Evolutionary conservation across 2,797 vertebrate genomes (phyloP).

Genomic region (Centroberyx gerrardi): DNA sequence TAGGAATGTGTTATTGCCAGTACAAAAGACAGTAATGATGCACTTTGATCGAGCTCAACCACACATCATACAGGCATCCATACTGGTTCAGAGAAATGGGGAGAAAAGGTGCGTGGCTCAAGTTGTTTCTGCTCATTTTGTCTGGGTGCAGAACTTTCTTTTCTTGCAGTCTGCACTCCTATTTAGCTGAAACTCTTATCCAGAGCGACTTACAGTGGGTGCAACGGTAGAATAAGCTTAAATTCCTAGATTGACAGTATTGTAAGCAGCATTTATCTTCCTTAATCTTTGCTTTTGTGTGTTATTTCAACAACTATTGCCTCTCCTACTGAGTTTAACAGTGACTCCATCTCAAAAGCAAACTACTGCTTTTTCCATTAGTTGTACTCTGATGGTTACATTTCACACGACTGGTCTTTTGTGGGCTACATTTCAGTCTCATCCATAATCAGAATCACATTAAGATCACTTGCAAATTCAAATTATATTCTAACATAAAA

Average conservation of each 20-base stretch:
- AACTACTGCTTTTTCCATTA: neutral
- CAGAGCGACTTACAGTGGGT: constrained; percentile 3
- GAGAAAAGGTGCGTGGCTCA: constrained; percentile 11
- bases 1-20: constrained; percentile 60
- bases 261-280: constrained; percentile 28
- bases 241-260: constrained; percentile 24
- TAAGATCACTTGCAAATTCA: neutral
- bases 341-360: neutral
- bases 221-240: constrained; percentile 38
- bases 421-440: constrained; percentile 1
- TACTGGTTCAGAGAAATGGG: constrained; percentile 37
- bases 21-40: constrained; percentile 63
- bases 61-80: constrained; percentile 46
- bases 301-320: neutral
- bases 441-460: neutral
- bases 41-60: constrained; percentile 37
- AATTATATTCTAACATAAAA: neutral
- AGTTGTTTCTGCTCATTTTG: constrained; percentile 14
- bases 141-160: constrained; percentile 1
- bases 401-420: constrained; percentile 2
- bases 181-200: constrained; percentile 4
- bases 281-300: neutral
- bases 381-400: neutral
- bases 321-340: neutral
- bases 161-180: constrained; percentile 21